Evolutionary conservation across 92 coral and sea anemone genomes (phyloP), one percentile per base, ranked within the genome.

Genomic region (Porites cylindrica): DNA sequence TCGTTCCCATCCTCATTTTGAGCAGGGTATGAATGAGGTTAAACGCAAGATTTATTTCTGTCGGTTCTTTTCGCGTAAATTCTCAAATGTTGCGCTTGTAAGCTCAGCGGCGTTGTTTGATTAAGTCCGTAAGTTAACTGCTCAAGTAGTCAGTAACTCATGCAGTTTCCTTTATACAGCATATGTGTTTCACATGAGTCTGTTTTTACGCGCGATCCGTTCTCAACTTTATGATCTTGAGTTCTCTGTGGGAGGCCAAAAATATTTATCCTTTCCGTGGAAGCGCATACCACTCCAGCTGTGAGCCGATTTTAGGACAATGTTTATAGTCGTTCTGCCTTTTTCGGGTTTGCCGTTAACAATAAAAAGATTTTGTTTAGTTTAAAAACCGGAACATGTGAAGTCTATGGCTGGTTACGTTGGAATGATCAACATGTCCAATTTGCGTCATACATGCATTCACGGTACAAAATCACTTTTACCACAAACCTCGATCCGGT

Each of bases 291-390:
- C 61, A n/a, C 13, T 18, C 72, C 29, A 56, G 72, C 83, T 43
- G 82, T 43, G 83, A 7, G 72, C 8, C 66, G 62, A 43, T 63
- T 63, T 79, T n/a, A 1, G 8, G 24, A 64, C 72, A 79, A 65
- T 47, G 43, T 23, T 8, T 14, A 19, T 13, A 10, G 59, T 78
- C n/a, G 32, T 29, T 29, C 32, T 29, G 63, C 66, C 82, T 38
- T 29, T 38, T 78, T 62, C 10, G 82, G 71, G 23, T 50, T 17
- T 54, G n/a, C 47, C 18, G 19, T 5, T 38, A 38, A 58, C 24
- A 58, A 65, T 54, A 56, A 29, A 56, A 20, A 17, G 14, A 21
- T n/a, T 62, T 62, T 16, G n/a, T 6, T 16, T 62, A 7, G 17
- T 62, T 14, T 16, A 62, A 7, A 62, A 62, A 62, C 66, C 20